These are phyloP conservation scores for Ooceraea biroi DNA, from an alignment of 1,140 invertebrate genomes.

Conservation along the genomic window DNA sequence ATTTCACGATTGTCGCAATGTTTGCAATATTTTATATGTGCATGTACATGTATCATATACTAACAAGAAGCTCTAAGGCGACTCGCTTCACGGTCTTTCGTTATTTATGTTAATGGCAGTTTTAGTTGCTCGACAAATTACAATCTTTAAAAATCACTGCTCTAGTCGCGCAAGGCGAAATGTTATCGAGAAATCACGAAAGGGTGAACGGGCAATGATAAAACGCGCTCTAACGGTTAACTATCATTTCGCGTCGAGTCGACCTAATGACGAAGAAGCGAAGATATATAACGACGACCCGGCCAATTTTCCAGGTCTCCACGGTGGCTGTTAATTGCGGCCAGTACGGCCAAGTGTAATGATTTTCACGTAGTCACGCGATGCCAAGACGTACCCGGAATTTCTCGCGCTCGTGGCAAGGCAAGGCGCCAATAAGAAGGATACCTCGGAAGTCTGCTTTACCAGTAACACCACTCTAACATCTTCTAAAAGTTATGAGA, in stretches of 20 bases:
- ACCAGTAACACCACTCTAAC: no score
- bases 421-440: conserved; percentile 1
- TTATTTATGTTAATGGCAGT: conserved; percentile 47
- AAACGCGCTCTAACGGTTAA: conserved; percentile 33
- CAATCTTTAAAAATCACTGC: conserved; percentile 33
- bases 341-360: conserved; percentile 25
- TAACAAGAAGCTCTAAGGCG: background rate
- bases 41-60: no score
- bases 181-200: conserved; percentile 38
- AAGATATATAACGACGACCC: background rate
- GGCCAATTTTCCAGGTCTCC: conserved; percentile 54
- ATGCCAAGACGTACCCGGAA: background rate
- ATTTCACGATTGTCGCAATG: no score
- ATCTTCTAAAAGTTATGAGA: background rate
- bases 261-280: conserved; percentile 34
- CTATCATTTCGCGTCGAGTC: conserved; percentile 2
- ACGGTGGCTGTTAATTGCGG: conserved; percentile 45
- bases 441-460: background rate
- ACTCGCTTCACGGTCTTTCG: conserved; percentile 22
- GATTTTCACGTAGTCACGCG: conserved; percentile 51
- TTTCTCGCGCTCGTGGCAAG: background rate
- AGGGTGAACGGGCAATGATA: conserved; percentile 38
- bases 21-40: no score
- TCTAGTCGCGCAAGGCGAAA: conserved; percentile 10
- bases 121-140: conserved; percentile 31